Base-by-base conservation (phyloP, 2,888 invertebrate genomes). In the Phalera bucephala region DNA sequence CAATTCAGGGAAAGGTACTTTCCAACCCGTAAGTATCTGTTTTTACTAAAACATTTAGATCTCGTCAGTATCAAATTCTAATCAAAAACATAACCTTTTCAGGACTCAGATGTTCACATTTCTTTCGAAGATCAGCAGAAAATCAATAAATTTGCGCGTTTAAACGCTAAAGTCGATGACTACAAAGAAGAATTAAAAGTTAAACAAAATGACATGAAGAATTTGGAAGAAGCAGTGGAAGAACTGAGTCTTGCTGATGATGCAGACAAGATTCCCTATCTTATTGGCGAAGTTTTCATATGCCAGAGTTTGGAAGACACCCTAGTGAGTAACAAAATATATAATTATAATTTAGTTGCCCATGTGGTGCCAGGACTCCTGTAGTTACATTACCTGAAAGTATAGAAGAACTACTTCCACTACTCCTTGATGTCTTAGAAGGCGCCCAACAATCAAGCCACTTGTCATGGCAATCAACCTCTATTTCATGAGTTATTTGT, bases 71-170 rank as follows among this genome's bases (percentile, higher is more conserved):
- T n/a, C n/a, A n/a, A n/a, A n/a, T n/a, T n/a, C n/a, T n/a, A n/a
- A n/a, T n/a, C n/a, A n/a, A n/a, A n/a, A n/a, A n/a, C n/a, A 15
- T 35, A 20, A 15, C 26, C 36, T 26, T 33, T 45, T 47, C 63
- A 95, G 94, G 96, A 97, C 69, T 94, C 94, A 31, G 98, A 98
- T 90, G 96, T 97, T 41, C 96, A 98, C 77, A 98, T 99, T 60
- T 96, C 97, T 0, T 96, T 93, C 70, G 98, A 98, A 79, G 99
- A 99, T 88, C 99, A 99, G 83, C 96, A 97, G 72, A 97, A 97
- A 88, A 99, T 99, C 49, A 99, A 99, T 81, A 95, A 94, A 76
- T 99, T 99, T 85, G 99, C 99, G 0, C 92, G 97, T 44, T 92
- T 96, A 48, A 98, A 99, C 90, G 97, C 97, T 0, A 95, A 95